Conservation (phyloP, 2,888 invertebrate genomes). For the Chymomyza fuscimana region DNA sequence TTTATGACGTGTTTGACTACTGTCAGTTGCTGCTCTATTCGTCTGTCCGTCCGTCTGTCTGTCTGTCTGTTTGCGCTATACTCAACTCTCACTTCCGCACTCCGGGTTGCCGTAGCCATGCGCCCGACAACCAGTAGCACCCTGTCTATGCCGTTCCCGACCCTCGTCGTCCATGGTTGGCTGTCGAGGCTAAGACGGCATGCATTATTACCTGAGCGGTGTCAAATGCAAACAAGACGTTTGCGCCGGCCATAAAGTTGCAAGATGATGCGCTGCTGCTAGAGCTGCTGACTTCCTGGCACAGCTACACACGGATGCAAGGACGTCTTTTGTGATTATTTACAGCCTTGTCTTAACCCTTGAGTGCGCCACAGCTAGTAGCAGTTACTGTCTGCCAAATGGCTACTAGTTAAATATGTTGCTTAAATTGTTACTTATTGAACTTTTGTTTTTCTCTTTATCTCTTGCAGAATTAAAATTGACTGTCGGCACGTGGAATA, state of each 20-base stretch:
- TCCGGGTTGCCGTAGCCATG: conserved; percentile 30
- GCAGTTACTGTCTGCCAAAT: conserved; percentile 28
- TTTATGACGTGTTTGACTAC: conserved; percentile 78
- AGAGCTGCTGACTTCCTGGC: background rate
- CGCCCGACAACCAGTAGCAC: conserved; percentile 21
- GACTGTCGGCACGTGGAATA: background rate
- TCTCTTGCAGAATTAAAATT: background rate
- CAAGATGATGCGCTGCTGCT: conserved; percentile 46
- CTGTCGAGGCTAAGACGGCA: conserved; percentile 28
- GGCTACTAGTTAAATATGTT: conserved; percentile 30
- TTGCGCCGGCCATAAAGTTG: conserved; percentile 69
- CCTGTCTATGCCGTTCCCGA: conserved; percentile 7
- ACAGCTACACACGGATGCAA: background rate
- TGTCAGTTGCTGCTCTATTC: conserved; percentile 48
- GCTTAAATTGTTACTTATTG: background rate
- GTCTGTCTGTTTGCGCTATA: conserved; percentile 31
- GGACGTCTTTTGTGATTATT: background rate
- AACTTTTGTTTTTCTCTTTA: background rate
- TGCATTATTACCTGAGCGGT: conserved; percentile 72
- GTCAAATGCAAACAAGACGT: conserved; percentile 65
- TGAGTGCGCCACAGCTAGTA: conserved; percentile 27
- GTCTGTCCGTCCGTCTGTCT: conserved; percentile 22
- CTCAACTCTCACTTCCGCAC: conserved; percentile 61
- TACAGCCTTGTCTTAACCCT: conserved; percentile 42
- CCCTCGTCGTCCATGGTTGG: conserved; percentile 47